Base-by-base conservation (phyloP, 2,888 invertebrate species). In the Agapostemon virescens region DNA sequence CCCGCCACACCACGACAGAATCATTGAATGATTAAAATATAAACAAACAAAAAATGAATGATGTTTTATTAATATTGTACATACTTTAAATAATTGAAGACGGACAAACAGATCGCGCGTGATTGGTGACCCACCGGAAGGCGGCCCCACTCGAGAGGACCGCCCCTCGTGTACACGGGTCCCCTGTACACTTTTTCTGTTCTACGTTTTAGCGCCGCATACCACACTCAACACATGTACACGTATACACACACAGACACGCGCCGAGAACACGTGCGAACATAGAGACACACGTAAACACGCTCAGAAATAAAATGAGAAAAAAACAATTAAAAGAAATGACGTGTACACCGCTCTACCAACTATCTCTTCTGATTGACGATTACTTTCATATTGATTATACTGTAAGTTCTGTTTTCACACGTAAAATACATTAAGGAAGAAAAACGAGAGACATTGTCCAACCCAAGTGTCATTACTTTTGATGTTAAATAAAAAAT, bases 401-500 rank as follows among this genome's bases (percentile, higher is more conserved):
- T 88, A 88, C 86, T 87, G 90, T 91, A 91, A 92, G 91, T 92
- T 92, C 88, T 89, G 90, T 92, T 92, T 91, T 91, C 90, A 91
- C 91, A 90, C 90, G 87, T 88, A 86, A 89, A 85, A 84, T 84
- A 85, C 76, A 84, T 84, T 83, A 88, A 89, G 85, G 77, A 90
- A 87, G 84, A 88, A 61, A 69, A 90, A 90, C 88, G 90, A 90
- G 90, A 90, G 91, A 91, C 91, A 91, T 91, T 91, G 91, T 92
- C 91, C 92, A 92, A 91, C 92, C 92, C 91, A 92, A 92, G 92
- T 92, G 92, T 92, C 92, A 92, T 92, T 92, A 92, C 92, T 92
- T 92, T 92, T 92, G 92, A 92, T 92, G 92, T 92, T 92, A 92
- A 92, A 92, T 92, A 92, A 92, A 92, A 92, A 92, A 92, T 92